Conservation (phyloP, 2,888 invertebrate species). For the Entomobrya proxima region DNA sequence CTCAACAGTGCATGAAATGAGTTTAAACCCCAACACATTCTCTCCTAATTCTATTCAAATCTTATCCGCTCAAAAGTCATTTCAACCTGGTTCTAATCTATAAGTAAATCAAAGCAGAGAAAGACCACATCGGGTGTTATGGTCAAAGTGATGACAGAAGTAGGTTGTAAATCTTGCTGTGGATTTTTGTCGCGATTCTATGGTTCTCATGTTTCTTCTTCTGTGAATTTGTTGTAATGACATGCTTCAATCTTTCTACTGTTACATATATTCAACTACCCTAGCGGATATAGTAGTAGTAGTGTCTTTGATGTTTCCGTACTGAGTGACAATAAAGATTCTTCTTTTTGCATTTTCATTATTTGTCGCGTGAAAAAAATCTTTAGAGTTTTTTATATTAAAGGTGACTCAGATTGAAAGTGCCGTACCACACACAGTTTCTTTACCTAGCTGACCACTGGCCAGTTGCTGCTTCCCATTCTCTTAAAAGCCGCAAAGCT, state of each 20-base stretch:
- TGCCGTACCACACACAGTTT: constrained; percentile 28
- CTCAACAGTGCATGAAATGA: constrained; percentile 50
- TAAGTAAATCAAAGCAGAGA: constrained; percentile 54
- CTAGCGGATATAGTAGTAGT: neutral
- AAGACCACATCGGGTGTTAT: constrained; percentile 62
- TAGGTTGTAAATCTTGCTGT: constrained; percentile 68
- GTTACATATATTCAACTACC: neutral
- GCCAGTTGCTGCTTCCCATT: no score
- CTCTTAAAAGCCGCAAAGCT: neutral
- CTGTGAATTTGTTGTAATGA: neutral
- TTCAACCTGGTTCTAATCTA: constrained; percentile 35
- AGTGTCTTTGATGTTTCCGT: neutral
- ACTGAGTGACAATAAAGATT: neutral
- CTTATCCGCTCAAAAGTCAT: constrained; percentile 61
- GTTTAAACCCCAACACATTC: constrained; percentile 30
- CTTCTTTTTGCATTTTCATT: neutral
- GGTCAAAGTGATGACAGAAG: constrained; percentile 72
- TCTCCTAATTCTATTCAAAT: constrained; percentile 33
- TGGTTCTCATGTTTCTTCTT: neutral
- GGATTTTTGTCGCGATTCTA: constrained; percentile 23
- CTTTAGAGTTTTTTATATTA: neutral
- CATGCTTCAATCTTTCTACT: constrained; percentile 10
- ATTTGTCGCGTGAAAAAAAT: constrained; percentile 16
- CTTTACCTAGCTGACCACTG: constrained; percentile 41
- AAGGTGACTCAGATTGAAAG: neutral